Percentiles rank a stretch among this genome's conserved stretches.
Evolutionary conservation across 2,888 invertebrate genomes (phyloP).

Genomic region (Masnerella sp.): DNA sequence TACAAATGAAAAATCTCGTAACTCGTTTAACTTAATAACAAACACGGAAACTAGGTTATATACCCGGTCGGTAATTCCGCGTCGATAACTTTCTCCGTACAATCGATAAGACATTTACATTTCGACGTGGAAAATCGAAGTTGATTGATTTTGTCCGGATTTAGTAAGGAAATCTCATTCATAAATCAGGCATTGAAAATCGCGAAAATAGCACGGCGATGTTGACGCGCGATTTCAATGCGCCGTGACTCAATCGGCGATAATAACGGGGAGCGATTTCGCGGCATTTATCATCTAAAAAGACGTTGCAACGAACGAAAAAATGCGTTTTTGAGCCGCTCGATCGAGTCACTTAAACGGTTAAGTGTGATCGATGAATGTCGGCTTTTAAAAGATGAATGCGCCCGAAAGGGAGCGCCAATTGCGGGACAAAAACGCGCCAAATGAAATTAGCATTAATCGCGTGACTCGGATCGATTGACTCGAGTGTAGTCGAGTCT

Average conservation of each 20-base stretch:
- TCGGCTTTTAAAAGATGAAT: conserved; percentile 52
- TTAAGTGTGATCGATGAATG: conserved; percentile 55
- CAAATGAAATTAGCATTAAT: conserved; percentile 55
- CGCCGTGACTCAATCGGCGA: conserved; percentile 21
- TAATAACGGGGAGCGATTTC: conserved; percentile 41
- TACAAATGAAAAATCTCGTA: too few relatives aligned
- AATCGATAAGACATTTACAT: too few relatives aligned
- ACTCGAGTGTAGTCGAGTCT: conserved; percentile 58
- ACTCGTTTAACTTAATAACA: too few relatives aligned
- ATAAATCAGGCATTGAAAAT: conserved; percentile 44
- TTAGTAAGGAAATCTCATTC: conserved; percentile 44
- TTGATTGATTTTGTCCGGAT: conserved; percentile 49
- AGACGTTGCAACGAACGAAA: too few relatives aligned
- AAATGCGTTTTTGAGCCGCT: too few relatives aligned
- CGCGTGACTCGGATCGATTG: conserved; percentile 54
- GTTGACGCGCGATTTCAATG: conserved; percentile 40
- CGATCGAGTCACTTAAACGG: conserved; percentile 41
- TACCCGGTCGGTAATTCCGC: too few relatives aligned
- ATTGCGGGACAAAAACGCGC: conserved; percentile 7
- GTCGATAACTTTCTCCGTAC: too few relatives aligned
- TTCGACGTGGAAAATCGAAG: too few relatives aligned
- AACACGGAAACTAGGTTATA: too few relatives aligned
- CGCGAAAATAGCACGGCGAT: conserved; percentile 28
- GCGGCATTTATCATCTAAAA: conserved; percentile 31
- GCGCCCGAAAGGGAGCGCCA: conserved; percentile 41